phyloP scores from a whole-genome alignment of 2,888 invertebrate species.

The Suillia variegata region DNA sequence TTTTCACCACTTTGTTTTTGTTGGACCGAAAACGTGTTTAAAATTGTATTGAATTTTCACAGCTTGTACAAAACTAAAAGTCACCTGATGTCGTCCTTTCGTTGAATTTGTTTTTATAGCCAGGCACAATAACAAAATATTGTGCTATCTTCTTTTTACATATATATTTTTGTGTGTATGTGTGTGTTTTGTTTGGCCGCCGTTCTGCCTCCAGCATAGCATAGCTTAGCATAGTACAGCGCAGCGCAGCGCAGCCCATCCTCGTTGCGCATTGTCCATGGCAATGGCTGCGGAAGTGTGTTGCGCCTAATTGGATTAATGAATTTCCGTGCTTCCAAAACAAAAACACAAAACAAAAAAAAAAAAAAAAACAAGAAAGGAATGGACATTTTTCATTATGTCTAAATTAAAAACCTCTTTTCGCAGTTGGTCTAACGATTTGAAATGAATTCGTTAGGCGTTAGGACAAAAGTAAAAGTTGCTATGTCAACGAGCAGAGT shows the following conservation, averaged over 20 bases:
- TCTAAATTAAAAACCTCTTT: not conserved
- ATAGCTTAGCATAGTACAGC: too few relatives aligned
- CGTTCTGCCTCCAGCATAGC: too few relatives aligned
- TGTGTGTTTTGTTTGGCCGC: too few relatives aligned
- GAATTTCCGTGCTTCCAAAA: not conserved
- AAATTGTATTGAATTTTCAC: not conserved
- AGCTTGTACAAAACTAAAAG: not conserved
- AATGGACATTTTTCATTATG: not conserved
- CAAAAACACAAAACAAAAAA: too few relatives aligned
- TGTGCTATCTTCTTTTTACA: not conserved
- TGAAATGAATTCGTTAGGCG: not conserved
- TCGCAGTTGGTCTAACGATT: not conserved
- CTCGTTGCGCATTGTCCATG: too few relatives aligned
- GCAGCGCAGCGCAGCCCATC: too few relatives aligned
- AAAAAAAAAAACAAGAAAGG: too few relatives aligned
- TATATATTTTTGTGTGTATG: too few relatives aligned
- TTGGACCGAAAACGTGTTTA: not conserved
- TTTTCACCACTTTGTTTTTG: too few relatives aligned
- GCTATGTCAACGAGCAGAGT: too few relatives aligned
- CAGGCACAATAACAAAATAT: too few relatives aligned
- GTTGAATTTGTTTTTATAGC: not conserved
- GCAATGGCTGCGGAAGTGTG: not conserved
- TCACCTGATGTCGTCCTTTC: not conserved
- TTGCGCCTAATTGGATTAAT: conserved; percentile 3
- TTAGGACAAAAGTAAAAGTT: too few relatives aligned